A percentile compares a stretch with the other conserved stretches of the same genome.
These are phyloP conservation scores for Spea hammondii DNA, from an alignment of 2,797 vertebrate species.

Conservation along the genomic window DNA sequence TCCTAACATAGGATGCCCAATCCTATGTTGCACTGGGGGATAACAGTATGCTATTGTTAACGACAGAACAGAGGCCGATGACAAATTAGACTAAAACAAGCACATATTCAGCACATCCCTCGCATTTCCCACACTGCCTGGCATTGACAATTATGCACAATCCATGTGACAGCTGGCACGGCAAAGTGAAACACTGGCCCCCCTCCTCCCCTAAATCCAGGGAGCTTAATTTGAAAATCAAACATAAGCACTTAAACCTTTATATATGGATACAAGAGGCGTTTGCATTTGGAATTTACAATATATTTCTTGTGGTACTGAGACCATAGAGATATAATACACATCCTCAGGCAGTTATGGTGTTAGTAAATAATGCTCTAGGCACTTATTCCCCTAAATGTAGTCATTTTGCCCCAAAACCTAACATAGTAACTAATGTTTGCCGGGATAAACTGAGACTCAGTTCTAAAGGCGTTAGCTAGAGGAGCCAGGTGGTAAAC, in stretches of 20 bases:
- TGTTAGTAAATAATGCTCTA: too few relatives aligned
- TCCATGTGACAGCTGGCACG: conserved; percentile 11
- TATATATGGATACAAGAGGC: neutral
- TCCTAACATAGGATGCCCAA: neutral
- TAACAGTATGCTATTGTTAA: neutral
- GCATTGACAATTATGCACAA: neutral
- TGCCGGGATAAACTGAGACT: too few relatives aligned
- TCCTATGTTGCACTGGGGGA: neutral
- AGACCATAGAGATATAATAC: too few relatives aligned
- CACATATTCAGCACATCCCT: conserved; percentile 4
- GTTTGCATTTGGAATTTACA: neutral
- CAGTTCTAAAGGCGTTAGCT: too few relatives aligned
- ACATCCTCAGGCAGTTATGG: too few relatives aligned
- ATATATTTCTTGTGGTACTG: too few relatives aligned
- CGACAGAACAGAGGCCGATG: neutral
- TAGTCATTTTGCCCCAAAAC: too few relatives aligned
- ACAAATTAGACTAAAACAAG: conserved; percentile 8
- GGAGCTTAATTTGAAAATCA: neutral
- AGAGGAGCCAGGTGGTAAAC: too few relatives aligned
- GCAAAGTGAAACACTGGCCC: neutral
- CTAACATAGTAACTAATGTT: too few relatives aligned
- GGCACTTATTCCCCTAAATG: too few relatives aligned
- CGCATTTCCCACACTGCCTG: conserved; percentile 19
- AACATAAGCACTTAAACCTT: neutral
- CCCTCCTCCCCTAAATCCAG: neutral